A percentile compares a stretch with the other conserved stretches of the same genome.
Conservation (phyloP, 2,888 invertebrate species). For the Acrobasis suavella region DNA sequence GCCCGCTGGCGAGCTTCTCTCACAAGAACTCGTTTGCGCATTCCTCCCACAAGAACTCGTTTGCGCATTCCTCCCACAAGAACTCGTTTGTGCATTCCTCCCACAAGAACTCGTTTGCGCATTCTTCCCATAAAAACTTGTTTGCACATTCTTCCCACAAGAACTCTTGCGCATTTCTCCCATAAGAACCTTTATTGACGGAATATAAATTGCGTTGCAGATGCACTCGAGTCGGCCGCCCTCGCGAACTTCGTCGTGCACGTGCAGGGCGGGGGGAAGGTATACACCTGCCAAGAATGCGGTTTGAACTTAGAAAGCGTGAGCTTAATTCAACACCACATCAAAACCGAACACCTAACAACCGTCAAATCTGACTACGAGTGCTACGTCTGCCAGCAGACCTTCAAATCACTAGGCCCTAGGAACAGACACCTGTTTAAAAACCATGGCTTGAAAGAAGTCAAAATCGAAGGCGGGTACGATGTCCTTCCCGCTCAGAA, state of each 20-base stretch:
- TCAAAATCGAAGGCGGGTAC: background rate
- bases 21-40: too few relatives aligned
- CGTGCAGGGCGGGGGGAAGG: background rate
- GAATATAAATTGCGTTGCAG: background rate
- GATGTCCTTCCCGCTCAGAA: background rate
- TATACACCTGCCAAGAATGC: background rate
- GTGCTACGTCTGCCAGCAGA: background rate
- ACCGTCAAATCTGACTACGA: background rate
- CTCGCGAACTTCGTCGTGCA: background rate
- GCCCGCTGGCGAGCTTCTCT: too few relatives aligned
- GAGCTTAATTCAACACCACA: background rate
- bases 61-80: too few relatives aligned
- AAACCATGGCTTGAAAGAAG: background rate
- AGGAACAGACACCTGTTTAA: background rate
- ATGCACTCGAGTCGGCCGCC: background rate
- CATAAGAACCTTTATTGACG: constrained; percentile 4
- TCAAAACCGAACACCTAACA: background rate
- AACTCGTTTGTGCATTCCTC: background rate
- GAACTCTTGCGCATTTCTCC: background rate
- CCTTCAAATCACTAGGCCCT: background rate
- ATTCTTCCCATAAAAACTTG: background rate
- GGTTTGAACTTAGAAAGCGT: background rate
- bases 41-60: too few relatives aligned
- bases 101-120: background rate
- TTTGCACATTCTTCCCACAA: background rate